These are phyloP conservation scores for Malacoctenus gilli DNA, from an alignment of 2,797 vertebrate genomes.

Conservation along the genomic window DNA sequence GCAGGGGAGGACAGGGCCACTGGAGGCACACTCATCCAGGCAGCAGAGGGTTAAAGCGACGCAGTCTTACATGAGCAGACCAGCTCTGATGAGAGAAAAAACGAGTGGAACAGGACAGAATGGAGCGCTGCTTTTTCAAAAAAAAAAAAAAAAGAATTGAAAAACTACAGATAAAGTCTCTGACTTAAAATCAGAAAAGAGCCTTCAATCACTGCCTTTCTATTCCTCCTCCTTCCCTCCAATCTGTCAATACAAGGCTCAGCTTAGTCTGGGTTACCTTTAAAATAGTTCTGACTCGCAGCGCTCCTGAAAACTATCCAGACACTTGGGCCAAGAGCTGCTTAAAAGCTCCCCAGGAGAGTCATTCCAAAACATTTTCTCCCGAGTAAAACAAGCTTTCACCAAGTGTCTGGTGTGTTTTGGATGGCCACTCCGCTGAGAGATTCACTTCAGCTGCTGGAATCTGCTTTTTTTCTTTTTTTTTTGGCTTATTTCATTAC, in stretches of 20 bases:
- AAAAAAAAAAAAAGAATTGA: neutral
- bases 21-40: conserved; percentile 40
- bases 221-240: neutral
- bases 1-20: conserved; percentile 42
- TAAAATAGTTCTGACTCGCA: neutral
- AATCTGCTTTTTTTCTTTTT: too few species aligned
- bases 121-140: too few species aligned
- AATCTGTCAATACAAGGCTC: conserved; percentile 17
- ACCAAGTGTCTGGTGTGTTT: neutral
- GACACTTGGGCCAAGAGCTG: neutral
- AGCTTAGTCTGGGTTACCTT: conserved; percentile 9
- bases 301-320: neutral
- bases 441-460: neutral
- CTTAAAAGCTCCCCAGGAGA: neutral
- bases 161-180: too few species aligned
- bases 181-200: too few species aligned
- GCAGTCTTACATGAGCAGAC: conserved; percentile 35
- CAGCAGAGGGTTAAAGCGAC: conserved; percentile 48
- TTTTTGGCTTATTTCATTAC: too few species aligned
- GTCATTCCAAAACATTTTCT: neutral
- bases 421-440: neutral
- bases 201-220: conserved; percentile 15
- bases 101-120: conserved; percentile 5
- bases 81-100: too few species aligned
- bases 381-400: neutral